Percentiles rank a stretch among this genome's conserved stretches.
phyloP scores from a whole-genome alignment of 35 echinoderm and acorn worm genomes.

The Lytechinus pictus region DNA sequence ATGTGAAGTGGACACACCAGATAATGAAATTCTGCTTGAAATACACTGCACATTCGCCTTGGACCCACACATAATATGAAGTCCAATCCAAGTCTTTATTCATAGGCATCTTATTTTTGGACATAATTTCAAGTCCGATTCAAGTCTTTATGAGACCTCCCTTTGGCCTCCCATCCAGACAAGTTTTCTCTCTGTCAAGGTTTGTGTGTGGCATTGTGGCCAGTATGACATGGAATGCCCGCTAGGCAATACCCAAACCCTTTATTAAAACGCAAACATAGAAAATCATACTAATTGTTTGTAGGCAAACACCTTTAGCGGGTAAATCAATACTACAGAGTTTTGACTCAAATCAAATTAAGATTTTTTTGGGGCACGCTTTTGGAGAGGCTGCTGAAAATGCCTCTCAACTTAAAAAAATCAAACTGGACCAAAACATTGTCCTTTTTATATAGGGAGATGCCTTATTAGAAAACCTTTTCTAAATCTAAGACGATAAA shows the following conservation, averaged over 20 bases:
- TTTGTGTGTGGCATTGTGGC: not conserved
- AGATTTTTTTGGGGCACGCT: not conserved
- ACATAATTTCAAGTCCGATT: no score
- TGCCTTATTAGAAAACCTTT: no score
- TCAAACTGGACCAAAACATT: no score
- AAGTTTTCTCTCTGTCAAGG: not conserved
- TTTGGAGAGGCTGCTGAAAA: not conserved
- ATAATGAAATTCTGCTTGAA: no score
- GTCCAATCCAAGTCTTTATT: no score
- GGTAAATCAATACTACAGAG: conserved; percentile 1
- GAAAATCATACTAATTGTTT: not conserved
- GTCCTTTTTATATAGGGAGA: no score
- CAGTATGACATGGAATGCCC: not conserved
- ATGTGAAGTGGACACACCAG: no score
- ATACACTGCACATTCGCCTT: no score
- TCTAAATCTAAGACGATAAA: no score
- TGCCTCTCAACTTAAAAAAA: not conserved
- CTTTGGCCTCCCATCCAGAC: not conserved
- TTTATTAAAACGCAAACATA: not conserved
- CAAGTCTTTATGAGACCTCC: no score
- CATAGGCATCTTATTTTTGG: no score
- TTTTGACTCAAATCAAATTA: conserved; percentile 4
- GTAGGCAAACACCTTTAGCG: not conserved
- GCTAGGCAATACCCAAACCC: not conserved
- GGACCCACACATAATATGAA: no score